Evolutionary conservation across 2,113 vertebrate species (phyloP).

Genomic region (Halcyon senegalensis): DNA sequence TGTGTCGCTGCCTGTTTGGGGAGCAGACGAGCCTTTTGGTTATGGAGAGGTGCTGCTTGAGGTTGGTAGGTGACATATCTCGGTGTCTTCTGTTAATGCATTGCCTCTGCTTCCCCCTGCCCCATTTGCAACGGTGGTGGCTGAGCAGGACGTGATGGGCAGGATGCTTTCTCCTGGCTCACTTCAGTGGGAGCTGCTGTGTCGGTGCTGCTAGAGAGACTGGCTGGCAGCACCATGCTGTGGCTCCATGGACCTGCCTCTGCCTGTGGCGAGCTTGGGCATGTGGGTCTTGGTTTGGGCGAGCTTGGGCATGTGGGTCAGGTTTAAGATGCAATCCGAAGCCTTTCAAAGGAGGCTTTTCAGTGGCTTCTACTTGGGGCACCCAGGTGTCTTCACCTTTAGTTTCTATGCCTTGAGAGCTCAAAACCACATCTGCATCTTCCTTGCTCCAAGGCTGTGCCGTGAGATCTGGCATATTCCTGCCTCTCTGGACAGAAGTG

Average conservation of each 20-base stretch:
- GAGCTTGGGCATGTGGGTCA: background rate
- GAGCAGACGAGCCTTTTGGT: background rate
- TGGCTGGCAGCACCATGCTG: fast-evolving
- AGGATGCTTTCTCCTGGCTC: background rate
- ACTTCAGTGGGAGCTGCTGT: fast-evolving
- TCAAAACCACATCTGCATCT: background rate
- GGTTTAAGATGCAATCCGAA: background rate
- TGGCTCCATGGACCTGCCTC: fast-evolving
- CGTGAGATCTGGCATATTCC: background rate
- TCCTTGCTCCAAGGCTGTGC: background rate
- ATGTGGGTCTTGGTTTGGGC: background rate
- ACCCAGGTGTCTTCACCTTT: background rate
- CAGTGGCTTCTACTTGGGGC: background rate
- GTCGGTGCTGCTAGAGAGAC: background rate
- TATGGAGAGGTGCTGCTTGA: background rate
- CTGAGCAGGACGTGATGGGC: fast-evolving
- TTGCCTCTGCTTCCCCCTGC: background rate
- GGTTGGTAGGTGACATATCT: fast-evolving
- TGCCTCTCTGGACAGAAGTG: background rate
- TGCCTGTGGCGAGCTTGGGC: background rate
- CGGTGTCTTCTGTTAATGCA: fast-evolving
- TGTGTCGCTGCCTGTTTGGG: background rate
- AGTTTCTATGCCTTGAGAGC: background rate
- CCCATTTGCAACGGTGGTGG: fast-evolving
- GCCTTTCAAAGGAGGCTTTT: background rate